These are phyloP conservation scores for Hyposoter dolosus DNA, from an alignment of 2,888 invertebrate genomes.

Conservation along the genomic window DNA sequence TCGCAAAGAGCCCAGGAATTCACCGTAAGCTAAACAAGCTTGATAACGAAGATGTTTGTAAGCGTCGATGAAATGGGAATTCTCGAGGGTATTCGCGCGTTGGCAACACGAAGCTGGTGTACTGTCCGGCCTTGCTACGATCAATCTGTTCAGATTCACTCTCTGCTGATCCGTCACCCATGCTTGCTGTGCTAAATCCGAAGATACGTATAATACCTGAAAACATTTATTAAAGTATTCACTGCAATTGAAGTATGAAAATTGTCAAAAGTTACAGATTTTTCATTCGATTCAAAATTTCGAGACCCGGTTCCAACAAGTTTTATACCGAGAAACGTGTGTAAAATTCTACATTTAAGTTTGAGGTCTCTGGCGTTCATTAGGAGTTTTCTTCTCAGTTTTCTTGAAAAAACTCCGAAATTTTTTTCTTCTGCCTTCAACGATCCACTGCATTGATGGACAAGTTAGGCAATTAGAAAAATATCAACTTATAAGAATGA, in stretches of 20 bases:
- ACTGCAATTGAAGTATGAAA: neutral
- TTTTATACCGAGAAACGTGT: neutral
- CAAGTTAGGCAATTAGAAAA: neutral
- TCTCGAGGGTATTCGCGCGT: conserved; percentile 88
- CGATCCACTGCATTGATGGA: neutral
- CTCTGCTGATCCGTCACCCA: conserved; percentile 96
- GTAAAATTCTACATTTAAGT: too few relatives aligned
- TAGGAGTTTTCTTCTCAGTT: too few relatives aligned
- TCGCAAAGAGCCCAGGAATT: conserved; percentile 89
- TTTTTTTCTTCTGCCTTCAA: too few relatives aligned
- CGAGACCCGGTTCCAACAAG: neutral
- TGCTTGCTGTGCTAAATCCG: conserved; percentile 89
- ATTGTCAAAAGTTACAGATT: neutral
- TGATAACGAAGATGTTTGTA: conserved; percentile 94
- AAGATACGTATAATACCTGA: conserved; percentile 86
- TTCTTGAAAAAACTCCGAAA: too few relatives aligned
- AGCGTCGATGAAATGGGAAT: conserved; percentile 90
- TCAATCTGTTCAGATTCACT: conserved; percentile 91
- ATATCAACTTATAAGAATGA: neutral
- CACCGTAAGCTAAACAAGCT: conserved; percentile 89
- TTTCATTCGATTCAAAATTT: neutral
- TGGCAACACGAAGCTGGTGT: conserved; percentile 92
- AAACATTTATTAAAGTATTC: conserved; percentile 34
- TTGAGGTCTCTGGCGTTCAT: too few relatives aligned
- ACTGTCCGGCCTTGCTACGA: conserved; percentile 90